Base-by-base conservation (phyloP, 2,113 vertebrate species). In the Poicephalus meyeri region DNA sequence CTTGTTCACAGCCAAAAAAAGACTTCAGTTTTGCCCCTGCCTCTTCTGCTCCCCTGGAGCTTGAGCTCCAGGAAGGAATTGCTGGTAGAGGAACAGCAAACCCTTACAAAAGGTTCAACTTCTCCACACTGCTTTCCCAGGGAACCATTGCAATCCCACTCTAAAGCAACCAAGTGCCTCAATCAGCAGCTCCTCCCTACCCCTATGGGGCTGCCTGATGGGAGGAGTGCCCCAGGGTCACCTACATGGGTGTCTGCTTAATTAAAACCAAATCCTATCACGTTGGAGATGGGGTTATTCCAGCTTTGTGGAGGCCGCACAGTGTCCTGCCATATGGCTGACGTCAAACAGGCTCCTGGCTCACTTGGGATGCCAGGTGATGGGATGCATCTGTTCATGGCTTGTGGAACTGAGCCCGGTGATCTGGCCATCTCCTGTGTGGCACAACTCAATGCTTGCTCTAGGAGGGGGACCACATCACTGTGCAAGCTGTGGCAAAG, bases 401-500 rank as follows among this genome's bases (percentile, higher is more conserved):
- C 1, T 2, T 55, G 41, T 0, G 3, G 37, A 37, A 39, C 42
- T 3, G 9, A 37, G 42, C n/a, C 12, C 1, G 0, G 7, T 41
- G 31, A 50, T 35, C 21, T 16, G 33, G 23, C 41, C 88, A 28
- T 31, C 74, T 18, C 42, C 72, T 56, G 52, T 0, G 0, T 17
- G 49, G 42, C 6, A 5, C 44, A 84, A 23, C 31, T 26, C 74
- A 44, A 4, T 0, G 2, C 9, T 15, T 8, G 23, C 68, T 52
- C 10, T 7, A 44, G 58, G 29, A n/a, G 7, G 10, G 31, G 4
- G 28, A 80, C n/a, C 28, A 26, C 37, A 37, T 49, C 3, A 0
- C 61, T 18, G 42, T 37, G 28, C 1, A 2, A 52, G 66, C 4
- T 18, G 74, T 31, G 39, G 42, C 13, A 5, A 73, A 69, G 16